These are phyloP conservation scores for Dascillus cervinus DNA, from an alignment of 2,888 invertebrate genomes.

Conservation along the genomic window DNA sequence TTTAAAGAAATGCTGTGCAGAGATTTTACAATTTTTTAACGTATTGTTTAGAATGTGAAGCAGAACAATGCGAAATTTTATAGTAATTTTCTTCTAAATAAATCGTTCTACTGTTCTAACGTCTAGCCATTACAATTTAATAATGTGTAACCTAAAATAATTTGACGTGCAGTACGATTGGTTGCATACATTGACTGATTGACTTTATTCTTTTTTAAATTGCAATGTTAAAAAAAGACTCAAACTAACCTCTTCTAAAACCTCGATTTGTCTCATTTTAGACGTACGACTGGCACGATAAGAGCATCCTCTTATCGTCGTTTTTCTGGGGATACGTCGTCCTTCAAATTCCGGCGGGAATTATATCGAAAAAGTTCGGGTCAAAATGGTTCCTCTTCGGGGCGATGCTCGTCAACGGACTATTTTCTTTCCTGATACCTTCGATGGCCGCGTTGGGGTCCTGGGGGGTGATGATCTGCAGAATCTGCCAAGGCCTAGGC, in stretches of 20 bases:
- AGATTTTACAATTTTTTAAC: too few relatives aligned
- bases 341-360: constrained; percentile 62
- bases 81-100: too few relatives aligned
- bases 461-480: background rate
- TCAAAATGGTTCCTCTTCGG: background rate
- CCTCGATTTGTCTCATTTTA: constrained; percentile 19
- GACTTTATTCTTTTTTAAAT: too few relatives aligned
- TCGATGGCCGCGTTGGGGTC: background rate
- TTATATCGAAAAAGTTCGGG: constrained; percentile 50
- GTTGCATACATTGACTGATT: too few relatives aligned
- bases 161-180: too few relatives aligned
- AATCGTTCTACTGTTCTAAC: too few relatives aligned
- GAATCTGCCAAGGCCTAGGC: constrained; percentile 33
- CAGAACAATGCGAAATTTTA: too few relatives aligned
- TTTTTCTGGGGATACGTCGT: constrained; percentile 75
- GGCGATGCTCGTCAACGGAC: background rate
- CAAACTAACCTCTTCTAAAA: background rate
- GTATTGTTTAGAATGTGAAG: too few relatives aligned
- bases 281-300: constrained; percentile 49
- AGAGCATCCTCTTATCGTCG: constrained; percentile 57
- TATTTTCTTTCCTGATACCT: background rate
- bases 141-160: too few relatives aligned
- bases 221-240: too few relatives aligned
- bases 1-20: too few relatives aligned
- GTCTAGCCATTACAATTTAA: too few relatives aligned